Evolutionary conservation across 2,113 vertebrate genomes (phyloP), one percentile per base, ranked within the genome.

Genomic region (Thinocorus orbignyianus): DNA sequence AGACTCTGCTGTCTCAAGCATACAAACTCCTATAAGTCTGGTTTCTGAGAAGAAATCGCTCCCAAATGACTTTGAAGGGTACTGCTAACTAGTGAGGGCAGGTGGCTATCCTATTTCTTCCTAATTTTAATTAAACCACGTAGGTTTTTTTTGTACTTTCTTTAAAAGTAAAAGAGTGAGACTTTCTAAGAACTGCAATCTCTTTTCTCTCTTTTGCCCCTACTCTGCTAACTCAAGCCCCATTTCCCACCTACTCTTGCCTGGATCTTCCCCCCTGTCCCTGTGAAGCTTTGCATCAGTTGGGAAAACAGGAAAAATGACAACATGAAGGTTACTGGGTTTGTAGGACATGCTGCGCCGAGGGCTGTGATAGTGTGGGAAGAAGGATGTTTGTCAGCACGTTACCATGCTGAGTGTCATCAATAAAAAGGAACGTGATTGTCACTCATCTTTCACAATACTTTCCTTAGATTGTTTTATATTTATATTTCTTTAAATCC

Each of bases 261-360:
- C 22, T 72, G 49, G 9, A 28, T 57, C 31, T 77, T 19, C 19
- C 46, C 46, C 25, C 3, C 0, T 2, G 0, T 81, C 65, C 48
- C 25, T 14, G 9, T 16, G 57, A 37, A 91, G 26, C 48, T 87
- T 84, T 66, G 13, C 33, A 51, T 76, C 26, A n/a, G 41, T 31
- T 2, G 8, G 41, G 80, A 69, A 93, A 66, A 66, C 25, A 81
- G n/a, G 10, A 3, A 48, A 49, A 80, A 22, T 20, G 54, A 30
- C 12, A 83, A 60, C n/a, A 16, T 35, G 39, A 78, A 83, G 60
- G 68, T 70, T 62, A 42, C 49, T 49, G 79, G 54, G 17, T 0
- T 0, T n/a, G 51, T 66, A 62, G 79, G 82, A 57, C 46, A 8
- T 17, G 2, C 7, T 61, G 81, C 0, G 1, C 44, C 0, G 2